phyloP scores from a whole-genome alignment of 2,888 invertebrate species.

The Callyntrura sp. region DNA sequence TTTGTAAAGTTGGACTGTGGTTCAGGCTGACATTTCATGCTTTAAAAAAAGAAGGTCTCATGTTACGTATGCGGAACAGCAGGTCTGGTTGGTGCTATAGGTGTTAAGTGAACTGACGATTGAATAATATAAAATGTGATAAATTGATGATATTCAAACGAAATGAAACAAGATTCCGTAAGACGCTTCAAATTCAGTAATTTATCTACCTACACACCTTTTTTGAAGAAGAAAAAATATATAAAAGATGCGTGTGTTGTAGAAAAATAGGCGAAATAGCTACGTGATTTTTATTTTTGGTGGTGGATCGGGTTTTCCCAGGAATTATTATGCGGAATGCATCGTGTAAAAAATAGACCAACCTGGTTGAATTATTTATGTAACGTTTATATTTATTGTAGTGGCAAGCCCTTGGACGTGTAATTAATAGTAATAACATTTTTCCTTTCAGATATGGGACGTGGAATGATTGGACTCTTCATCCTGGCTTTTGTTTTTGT shows the following conservation, averaged over 20 bases:
- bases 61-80: background rate
- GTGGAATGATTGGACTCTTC: constrained; percentile 97
- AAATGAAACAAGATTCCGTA: background rate
- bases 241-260: background rate
- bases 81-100: background rate
- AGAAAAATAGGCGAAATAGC: too few relatives aligned
- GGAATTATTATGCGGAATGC: too few relatives aligned
- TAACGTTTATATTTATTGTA: too few relatives aligned
- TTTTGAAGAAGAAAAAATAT: background rate
- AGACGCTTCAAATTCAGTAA: background rate
- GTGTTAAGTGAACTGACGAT: constrained; percentile 21
- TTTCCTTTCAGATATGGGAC: constrained; percentile 90
- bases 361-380: too few relatives aligned
- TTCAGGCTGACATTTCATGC: background rate
- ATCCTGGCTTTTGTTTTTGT: constrained; percentile 96
- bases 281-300: background rate
- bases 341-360: too few relatives aligned
- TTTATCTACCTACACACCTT: background rate
- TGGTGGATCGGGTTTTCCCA: background rate
- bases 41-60: background rate
- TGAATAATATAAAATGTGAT: background rate
- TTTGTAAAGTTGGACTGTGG: background rate
- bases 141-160: background rate
- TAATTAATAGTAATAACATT: constrained; percentile 28
- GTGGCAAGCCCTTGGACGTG: background rate